These are phyloP conservation scores for Euspilapteryx auroguttella DNA, from an alignment of 2,888 invertebrate genomes.

Conservation along the genomic window DNA sequence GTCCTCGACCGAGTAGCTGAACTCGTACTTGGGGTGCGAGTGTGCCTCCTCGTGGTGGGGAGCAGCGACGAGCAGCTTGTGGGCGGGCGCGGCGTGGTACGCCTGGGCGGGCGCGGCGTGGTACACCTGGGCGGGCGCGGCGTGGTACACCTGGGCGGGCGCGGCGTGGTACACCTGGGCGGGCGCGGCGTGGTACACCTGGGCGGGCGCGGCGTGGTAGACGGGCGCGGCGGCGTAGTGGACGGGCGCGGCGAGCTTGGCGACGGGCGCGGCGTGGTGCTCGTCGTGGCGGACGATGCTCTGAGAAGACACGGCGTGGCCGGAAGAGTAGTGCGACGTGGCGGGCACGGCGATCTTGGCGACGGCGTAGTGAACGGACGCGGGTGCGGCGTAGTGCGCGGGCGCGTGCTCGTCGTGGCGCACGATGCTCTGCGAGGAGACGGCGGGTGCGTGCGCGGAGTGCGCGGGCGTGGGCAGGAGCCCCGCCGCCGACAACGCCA, in stretches of 20 bases:
- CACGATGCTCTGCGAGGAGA: slow-evolving; percentile 30
- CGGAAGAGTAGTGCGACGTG: slow-evolving; percentile 5
- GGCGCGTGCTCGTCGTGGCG: slow-evolving; percentile 23
- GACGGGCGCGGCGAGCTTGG: slow-evolving; percentile 12
- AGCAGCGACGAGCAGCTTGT: slow-evolving; percentile 15
- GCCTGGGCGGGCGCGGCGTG: slow-evolving; percentile 10
- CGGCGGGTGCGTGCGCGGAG: slow-evolving; percentile 22
- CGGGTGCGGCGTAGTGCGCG: slow-evolving; percentile 9
- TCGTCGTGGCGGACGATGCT: slow-evolving; percentile 36
- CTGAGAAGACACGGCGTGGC: slow-evolving; percentile 10
- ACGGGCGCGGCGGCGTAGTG: slow-evolving; percentile 9
- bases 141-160: slow-evolving; percentile 10
- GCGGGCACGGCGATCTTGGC: slow-evolving; percentile 5
- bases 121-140: slow-evolving; percentile 10
- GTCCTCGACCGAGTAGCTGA: slow-evolving; percentile 58
- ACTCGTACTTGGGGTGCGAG: slow-evolving; percentile 50
- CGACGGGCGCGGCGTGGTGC: slow-evolving; percentile 14
- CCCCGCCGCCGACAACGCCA: slow-evolving; percentile 17
- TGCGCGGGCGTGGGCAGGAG: slow-evolving; percentile 23
- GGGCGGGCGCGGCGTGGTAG: slow-evolving; percentile 10
- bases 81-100: slow-evolving; percentile 12
- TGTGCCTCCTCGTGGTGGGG: slow-evolving; percentile 19
- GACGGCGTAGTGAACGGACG: slow-evolving; percentile 11
- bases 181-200: slow-evolving; percentile 8
- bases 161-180: slow-evolving; percentile 12